Conservation (phyloP, 1,140 invertebrate species). For the Mylabris phalerata region DNA sequence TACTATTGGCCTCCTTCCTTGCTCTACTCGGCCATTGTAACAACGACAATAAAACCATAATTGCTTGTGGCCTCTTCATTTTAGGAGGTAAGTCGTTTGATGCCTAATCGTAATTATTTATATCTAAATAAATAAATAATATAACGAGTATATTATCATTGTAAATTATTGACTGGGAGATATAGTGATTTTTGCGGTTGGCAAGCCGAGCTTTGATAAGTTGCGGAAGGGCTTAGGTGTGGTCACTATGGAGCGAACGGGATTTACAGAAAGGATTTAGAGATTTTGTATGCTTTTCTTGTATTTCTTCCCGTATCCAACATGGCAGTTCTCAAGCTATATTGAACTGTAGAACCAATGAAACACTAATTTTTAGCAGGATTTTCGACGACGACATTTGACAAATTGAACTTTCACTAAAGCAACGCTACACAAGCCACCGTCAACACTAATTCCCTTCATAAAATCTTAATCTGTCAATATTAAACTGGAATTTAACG, state of each 20-base stretch:
- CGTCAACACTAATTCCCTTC: neutral
- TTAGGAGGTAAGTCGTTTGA: conserved; percentile 49
- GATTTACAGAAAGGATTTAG: conserved; percentile 21
- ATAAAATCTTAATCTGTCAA: too few relatives aligned
- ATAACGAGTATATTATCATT: too few relatives aligned
- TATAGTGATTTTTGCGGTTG: conserved; percentile 3
- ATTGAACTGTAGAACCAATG: conserved; percentile 14
- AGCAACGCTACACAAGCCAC: neutral
- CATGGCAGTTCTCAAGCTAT: conserved; percentile 17
- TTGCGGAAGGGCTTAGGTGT: conserved; percentile 22
- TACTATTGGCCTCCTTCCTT: conserved; percentile 51
- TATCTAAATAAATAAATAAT: too few relatives aligned
- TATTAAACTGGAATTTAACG: too few relatives aligned
- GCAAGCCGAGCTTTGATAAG: conserved; percentile 19
- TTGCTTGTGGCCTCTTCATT: conserved; percentile 57
- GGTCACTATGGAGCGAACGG: conserved; percentile 15
- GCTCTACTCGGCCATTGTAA: conserved; percentile 56
- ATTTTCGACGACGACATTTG: conserved; percentile 10
- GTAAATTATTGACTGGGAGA: too few relatives aligned
- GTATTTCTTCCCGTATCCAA: conserved; percentile 21
- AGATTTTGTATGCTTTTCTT: conserved; percentile 22
- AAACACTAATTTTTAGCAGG: conserved; percentile 18
- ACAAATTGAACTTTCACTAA: conserved; percentile 14
- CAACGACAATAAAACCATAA: conserved; percentile 55
- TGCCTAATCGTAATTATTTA: too few relatives aligned